Evolutionary conservation across 2,888 invertebrate genomes (phyloP).

Genomic region (Auanema sp.): DNA sequence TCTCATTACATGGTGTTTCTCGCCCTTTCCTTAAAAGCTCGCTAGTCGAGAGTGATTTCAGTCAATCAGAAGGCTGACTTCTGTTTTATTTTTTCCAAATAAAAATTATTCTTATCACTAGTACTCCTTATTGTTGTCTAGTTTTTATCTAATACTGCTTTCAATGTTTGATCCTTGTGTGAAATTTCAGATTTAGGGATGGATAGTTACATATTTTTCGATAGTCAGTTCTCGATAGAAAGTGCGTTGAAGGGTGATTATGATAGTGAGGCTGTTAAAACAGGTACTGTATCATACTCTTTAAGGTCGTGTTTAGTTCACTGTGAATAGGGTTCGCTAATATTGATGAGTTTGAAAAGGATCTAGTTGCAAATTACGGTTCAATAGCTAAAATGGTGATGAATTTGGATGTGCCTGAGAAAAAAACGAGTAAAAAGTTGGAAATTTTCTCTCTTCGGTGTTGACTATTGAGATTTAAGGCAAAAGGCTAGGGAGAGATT

Average conservation of each 20-base stretch:
- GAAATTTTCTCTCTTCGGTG: neutral
- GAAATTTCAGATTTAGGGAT: neutral
- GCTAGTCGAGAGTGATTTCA: conserved; percentile 12
- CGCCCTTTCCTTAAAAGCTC: conserved; percentile 4
- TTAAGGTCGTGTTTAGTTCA: conserved; percentile 8
- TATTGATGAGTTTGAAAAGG: conserved; percentile 26
- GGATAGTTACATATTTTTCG: no score
- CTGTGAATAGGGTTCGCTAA: conserved; percentile 4
- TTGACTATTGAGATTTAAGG: conserved; percentile 17
- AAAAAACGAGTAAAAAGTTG: conserved; percentile 32
- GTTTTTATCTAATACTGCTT: no score
- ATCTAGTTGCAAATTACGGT: conserved; percentile 17
- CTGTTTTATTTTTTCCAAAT: neutral
- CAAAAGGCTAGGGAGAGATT: conserved; percentile 29
- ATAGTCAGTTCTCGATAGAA: no score
- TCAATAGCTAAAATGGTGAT: conserved; percentile 23
- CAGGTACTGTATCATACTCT: no score
- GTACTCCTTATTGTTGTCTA: no score
- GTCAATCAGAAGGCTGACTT: neutral
- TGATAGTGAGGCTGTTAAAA: no score
- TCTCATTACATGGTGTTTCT: neutral
- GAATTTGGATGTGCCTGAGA: conserved; percentile 19
- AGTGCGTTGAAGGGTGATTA: no score
- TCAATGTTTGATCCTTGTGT: neutral
- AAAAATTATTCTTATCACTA: no score